Percentiles rank a stretch among this genome's conserved stretches.
Conservation (phyloP, 2,797 vertebrate species). For the Manis javanica region DNA sequence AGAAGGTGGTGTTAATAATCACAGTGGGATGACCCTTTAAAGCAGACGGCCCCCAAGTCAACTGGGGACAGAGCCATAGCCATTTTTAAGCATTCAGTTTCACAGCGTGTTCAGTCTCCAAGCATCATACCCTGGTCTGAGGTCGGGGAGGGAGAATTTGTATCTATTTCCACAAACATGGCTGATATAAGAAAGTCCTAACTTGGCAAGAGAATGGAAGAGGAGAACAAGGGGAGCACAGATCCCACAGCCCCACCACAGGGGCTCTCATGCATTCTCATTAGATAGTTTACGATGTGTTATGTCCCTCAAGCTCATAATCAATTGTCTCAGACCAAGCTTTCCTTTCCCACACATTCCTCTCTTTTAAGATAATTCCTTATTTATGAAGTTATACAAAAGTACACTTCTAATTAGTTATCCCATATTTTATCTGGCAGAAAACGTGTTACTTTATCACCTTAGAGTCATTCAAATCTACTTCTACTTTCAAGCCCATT, state of each 20-base stretch:
- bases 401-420: not conserved
- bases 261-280: no score
- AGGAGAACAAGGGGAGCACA: accelerated
- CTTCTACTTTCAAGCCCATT: not conserved
- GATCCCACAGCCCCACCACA: no score
- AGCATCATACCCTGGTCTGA: not conserved
- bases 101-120: no score
- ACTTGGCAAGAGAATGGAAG: not conserved
- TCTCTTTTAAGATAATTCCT: not conserved
- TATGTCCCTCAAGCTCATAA: not conserved
- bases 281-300: no score
- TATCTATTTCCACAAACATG: not conserved
- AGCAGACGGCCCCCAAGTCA: not conserved
- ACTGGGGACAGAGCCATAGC: not conserved
- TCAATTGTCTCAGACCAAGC: not conserved
- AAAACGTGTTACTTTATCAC: not conserved
- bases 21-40: not conserved
- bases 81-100: not conserved
- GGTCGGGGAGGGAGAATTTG: not conserved
- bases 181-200: not conserved
- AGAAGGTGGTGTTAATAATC: not conserved
- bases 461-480: not conserved
- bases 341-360: not conserved
- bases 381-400: not conserved
- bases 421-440: not conserved